Conservation (phyloP, 2,113 vertebrate genomes). For the Lethenteron reissneri region DNA sequence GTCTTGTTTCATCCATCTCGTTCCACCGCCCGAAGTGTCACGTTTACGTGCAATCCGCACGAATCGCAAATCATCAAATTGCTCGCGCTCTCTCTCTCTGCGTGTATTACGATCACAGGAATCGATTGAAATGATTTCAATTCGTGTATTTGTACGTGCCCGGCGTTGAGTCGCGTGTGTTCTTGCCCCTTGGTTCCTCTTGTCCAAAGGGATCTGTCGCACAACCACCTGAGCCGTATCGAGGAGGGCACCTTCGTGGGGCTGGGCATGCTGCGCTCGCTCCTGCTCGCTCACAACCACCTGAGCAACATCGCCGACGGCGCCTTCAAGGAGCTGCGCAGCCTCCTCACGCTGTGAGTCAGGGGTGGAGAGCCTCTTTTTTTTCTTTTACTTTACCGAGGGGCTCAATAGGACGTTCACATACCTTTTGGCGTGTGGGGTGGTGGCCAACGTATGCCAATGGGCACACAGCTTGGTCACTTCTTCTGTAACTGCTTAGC, state of each 20-base stretch:
- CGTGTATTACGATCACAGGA: constrained; percentile 10
- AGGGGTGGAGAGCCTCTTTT: background rate
- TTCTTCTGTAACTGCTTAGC: too few species aligned
- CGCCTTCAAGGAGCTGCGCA: constrained; percentile 54
- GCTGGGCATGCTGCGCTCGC: constrained; percentile 47
- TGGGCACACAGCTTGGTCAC: too few species aligned
- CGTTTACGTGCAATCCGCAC: constrained; percentile 5
- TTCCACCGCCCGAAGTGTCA: constrained; percentile 9
- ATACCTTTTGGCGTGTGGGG: too few species aligned
- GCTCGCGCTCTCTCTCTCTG: constrained; percentile 7
- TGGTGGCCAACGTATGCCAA: too few species aligned
- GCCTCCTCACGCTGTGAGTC: constrained; percentile 66
- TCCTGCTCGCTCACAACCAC: constrained; percentile 66
- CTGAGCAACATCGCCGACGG: constrained; percentile 72
- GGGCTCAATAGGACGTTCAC: too few species aligned
- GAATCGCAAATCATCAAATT: constrained; percentile 13
- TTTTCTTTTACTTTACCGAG: too few species aligned
- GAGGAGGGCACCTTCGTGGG: constrained; percentile 65
- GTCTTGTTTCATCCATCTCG: background rate
- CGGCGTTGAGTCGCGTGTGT: too few species aligned
- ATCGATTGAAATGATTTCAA: background rate
- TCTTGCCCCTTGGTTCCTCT: constrained; percentile 7
- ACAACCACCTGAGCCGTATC: constrained; percentile 70
- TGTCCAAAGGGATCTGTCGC: constrained; percentile 51
- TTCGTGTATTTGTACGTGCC: too few species aligned